Evolutionary conservation across 2,888 invertebrate genomes (phyloP), one percentile per base, ranked within the genome.

Genomic region (Ochropacha duplaris): DNA sequence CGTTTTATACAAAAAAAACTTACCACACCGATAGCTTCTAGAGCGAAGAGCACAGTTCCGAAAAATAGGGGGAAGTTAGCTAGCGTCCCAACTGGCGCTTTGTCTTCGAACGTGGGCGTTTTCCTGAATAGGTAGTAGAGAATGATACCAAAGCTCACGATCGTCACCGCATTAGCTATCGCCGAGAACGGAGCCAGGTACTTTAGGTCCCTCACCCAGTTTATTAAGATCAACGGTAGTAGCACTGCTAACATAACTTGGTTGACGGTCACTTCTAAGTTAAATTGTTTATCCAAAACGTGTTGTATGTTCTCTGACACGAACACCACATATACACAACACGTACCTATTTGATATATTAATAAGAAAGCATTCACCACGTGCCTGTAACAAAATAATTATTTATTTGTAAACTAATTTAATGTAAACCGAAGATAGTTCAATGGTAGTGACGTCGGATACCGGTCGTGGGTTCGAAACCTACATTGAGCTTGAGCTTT

Each of bases 321-420:
- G 84, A 99, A 99, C 0, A 99, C 97, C 22, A 98, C 96, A 87
- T 99, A 99, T 1, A 99, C 98, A 84, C 98, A 98, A 84, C 99
- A 99, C 54, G 98, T 97, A 52, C 99, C 99, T 72, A 99, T 93
- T 87, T 99, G 99, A 74, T 99, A 99, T 56, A 98, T 94, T 65
- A 98, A 83, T 3, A 97, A 92, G 76, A 97, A 97, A 0, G 92
- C 87, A 79, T 97, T 97, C 24, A 96, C 95, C 8, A 96, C 85
- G 66, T 95, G 94, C 58, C 97, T 97, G 91, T 83, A 81, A 84
- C 58, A 69, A 62, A 65, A 62, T n/a, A 36, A n/a, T n/a, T 19
- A 44, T 16, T 16, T 16, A 28, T 28, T 26, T n/a, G n/a, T n/a
- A n/a, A n/a, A n/a, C n/a, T 24, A 24, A 14, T 14, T 36, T 36